These are phyloP conservation scores for Trachymyrmex cornetzi DNA, from an alignment of 1,140 invertebrate species.

Conservation along the genomic window DNA sequence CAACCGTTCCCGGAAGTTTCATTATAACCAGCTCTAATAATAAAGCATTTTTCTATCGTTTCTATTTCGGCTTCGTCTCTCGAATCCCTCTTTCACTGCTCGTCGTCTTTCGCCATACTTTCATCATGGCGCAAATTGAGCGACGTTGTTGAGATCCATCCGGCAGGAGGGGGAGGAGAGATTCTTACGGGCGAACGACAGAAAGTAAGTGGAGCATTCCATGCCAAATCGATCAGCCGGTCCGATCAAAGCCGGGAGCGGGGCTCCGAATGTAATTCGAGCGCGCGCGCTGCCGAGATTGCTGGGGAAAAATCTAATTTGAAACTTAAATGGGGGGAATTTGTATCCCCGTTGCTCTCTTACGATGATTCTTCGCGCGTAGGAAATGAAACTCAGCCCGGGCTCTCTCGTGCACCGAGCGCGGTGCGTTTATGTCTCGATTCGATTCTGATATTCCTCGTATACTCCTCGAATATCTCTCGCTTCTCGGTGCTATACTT, in stretches of 20 bases:
- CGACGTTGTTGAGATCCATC: slow-evolving; percentile 69
- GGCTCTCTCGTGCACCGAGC: background rate
- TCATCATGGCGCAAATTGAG: slow-evolving; percentile 70
- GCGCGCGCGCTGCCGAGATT: slow-evolving; percentile 63
- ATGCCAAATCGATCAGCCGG: slow-evolving; percentile 77
- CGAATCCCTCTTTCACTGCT: background rate
- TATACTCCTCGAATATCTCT: slow-evolving; percentile 23
- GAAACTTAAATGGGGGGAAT: slow-evolving; percentile 76
- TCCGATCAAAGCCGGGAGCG: slow-evolving; percentile 71
- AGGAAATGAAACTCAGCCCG: slow-evolving; percentile 70
- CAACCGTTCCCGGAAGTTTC: slow-evolving; percentile 62
- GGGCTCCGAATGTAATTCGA: slow-evolving; percentile 66
- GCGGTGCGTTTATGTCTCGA: slow-evolving; percentile 37
- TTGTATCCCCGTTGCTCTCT: slow-evolving; percentile 74
- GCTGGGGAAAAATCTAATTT: slow-evolving; percentile 77
- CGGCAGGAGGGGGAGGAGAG: background rate
- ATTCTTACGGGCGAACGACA: slow-evolving; percentile 60
- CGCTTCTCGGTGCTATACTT: background rate
- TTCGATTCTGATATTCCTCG: slow-evolving; percentile 50
- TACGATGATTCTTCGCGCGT: slow-evolving; percentile 72
- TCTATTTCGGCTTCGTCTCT: slow-evolving; percentile 58
- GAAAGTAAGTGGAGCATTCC: slow-evolving; percentile 74
- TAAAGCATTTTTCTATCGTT: slow-evolving; percentile 57
- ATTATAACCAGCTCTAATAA: slow-evolving; percentile 67
- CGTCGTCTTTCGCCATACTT: slow-evolving; percentile 45